Percentiles rank a stretch among this genome's conserved stretches.
These are phyloP conservation scores for Andrena chrysosceles DNA, from an alignment of 2,888 invertebrate genomes.

Conservation along the genomic window DNA sequence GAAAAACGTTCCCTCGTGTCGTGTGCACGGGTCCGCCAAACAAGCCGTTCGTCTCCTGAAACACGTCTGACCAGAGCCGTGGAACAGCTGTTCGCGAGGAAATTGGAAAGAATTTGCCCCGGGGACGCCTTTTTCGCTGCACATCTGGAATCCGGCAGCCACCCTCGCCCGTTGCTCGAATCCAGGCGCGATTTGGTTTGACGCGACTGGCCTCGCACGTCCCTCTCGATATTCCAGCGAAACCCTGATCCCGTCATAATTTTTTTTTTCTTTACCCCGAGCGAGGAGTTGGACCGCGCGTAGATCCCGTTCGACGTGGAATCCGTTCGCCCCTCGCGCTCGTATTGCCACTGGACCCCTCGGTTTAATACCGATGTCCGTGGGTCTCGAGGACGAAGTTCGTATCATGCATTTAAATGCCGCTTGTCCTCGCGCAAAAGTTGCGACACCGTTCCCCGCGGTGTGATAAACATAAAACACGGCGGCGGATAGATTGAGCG, in stretches of 20 bases:
- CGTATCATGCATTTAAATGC: conserved; percentile 58
- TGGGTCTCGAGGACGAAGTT: conserved; percentile 19
- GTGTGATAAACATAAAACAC: conserved; percentile 51
- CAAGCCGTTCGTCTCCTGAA: conserved; percentile 39
- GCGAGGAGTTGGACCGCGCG: background rate
- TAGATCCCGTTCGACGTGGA: background rate
- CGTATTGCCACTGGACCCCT: background rate
- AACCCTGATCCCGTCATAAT: conserved; percentile 6
- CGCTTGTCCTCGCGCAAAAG: conserved; percentile 29
- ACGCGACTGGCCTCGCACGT: background rate
- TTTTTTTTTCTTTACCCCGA: background rate
- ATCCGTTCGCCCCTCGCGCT: background rate
- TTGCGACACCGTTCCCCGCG: conserved; percentile 32
- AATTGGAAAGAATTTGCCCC: conserved; percentile 63
- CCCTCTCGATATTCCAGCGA: background rate
- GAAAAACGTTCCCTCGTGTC: background rate
- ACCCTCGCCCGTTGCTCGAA: conserved; percentile 5
- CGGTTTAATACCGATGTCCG: conserved; percentile 25
- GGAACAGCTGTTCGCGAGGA: conserved; percentile 55
- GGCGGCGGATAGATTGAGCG: conserved; percentile 11
- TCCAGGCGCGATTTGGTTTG: background rate
- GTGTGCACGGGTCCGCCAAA: conserved; percentile 35
- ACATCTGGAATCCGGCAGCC: conserved; percentile 16
- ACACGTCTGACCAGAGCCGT: conserved; percentile 49
- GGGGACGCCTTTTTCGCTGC: conserved; percentile 45